Conservation (phyloP, 2,888 invertebrate genomes). For the Cepaea hortensis region DNA sequence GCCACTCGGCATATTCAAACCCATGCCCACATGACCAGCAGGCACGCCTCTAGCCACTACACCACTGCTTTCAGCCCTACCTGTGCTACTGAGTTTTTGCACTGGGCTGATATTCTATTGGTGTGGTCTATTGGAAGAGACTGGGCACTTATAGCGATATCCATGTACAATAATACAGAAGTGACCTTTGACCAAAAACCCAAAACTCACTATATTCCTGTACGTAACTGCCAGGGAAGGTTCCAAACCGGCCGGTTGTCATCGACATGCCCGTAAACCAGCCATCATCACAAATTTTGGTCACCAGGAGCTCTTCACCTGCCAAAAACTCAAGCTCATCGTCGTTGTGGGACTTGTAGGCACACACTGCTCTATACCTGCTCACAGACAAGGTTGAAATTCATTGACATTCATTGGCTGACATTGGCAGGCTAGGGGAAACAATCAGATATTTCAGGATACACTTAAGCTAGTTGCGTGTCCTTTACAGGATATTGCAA, state of each 20-base stretch:
- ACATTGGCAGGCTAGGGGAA: no score
- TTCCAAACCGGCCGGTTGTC: slow-evolving; percentile 95
- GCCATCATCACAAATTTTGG: slow-evolving; percentile 99
- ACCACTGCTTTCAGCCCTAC: no score
- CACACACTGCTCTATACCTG: slow-evolving; percentile 96
- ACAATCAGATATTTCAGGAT: no score
- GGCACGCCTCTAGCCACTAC: no score
- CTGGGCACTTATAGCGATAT: no score
- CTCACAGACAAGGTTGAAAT: neutral
- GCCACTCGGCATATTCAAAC: no score
- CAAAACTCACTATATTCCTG: slow-evolving; percentile 77
- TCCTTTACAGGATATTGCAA: no score
- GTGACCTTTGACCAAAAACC: neutral
- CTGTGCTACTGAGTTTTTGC: no score
- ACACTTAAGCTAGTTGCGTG: no score
- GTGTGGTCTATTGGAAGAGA: no score
- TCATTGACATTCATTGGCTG: neutral
- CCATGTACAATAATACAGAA: neutral
- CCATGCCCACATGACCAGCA: no score
- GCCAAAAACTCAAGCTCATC: slow-evolving; percentile 95
- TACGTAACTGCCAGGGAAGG: slow-evolving; percentile 97
- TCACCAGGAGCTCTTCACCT: slow-evolving; percentile 92
- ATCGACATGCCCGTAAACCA: slow-evolving; percentile 99
- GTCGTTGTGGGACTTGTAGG: slow-evolving; percentile 95
- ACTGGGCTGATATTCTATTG: no score